phyloP scores from a whole-genome alignment of 92 coral and sea anemone species.

The Montipora capitata region DNA sequence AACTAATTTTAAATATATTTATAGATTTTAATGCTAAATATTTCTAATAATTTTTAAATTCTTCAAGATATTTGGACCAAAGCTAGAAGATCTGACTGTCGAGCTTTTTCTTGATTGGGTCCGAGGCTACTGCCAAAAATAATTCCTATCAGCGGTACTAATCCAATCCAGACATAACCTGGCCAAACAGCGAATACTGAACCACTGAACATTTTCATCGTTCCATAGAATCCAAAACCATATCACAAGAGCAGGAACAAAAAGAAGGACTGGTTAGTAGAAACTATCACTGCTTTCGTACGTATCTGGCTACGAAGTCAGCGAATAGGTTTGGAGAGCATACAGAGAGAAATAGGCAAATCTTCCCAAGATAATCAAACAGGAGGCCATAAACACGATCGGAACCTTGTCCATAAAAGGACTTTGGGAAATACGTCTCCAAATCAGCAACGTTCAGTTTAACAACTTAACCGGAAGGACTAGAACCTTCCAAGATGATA shows the following conservation, averaged over 20 bases:
- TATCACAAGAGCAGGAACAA: slow-evolving; percentile 17
- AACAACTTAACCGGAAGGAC: too few species aligned
- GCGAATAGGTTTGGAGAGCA: slow-evolving; percentile 15
- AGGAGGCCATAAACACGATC: slow-evolving; percentile 2
- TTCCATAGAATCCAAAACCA: slow-evolving; percentile 26
- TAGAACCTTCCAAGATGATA: too few species aligned
- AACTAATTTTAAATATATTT: not conserved
- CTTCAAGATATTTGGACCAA: slow-evolving; percentile 86
- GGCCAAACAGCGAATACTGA: slow-evolving; percentile 48
- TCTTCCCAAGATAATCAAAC: slow-evolving; percentile 14
- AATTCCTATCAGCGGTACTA: slow-evolving; percentile 39
- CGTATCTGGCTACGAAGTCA: slow-evolving; percentile 57
- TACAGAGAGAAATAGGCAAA: slow-evolving; percentile 23
- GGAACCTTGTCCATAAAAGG: too few species aligned
- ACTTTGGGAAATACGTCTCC: too few species aligned
- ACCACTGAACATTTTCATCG: slow-evolving; percentile 32
- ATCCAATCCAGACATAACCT: slow-evolving; percentile 19
- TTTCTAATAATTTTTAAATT: not conserved
- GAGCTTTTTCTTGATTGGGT: slow-evolving; percentile 49
- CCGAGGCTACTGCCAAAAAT: slow-evolving; percentile 25
- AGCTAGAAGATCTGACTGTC: slow-evolving; percentile 38
- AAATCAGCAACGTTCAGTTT: too few species aligned
- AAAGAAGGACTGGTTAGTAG: slow-evolving; percentile 6
- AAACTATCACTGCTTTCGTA: slow-evolving; percentile 24
- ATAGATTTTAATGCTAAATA: slow-evolving; percentile 18